Evolutionary conservation across 2,888 invertebrate species (phyloP), one percentile per base, ranked within the genome.

Genomic region (Tenthredo livida): DNA sequence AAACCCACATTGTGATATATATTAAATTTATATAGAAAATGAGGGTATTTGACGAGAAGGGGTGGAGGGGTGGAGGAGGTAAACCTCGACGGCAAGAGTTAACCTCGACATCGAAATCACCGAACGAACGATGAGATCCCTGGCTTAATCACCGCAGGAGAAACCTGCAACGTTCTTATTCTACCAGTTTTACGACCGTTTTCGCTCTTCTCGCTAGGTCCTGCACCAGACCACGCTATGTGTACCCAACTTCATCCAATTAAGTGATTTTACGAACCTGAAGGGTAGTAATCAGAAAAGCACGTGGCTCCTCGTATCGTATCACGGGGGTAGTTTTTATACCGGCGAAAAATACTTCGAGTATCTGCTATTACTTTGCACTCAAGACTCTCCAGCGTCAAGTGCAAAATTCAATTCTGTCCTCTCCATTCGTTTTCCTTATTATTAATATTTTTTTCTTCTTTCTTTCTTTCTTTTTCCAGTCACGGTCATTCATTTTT

Each of bases 181-280:
- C 54, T 84, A 65, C 54, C 40, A 15, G 80, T 80, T 80, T 80
- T 80, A 80, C 61, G 80, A 80, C 61, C 80, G 40, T 40, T 80
- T 80, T 61, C 61, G 61, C 10, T 29, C 12, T 80, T 80, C 58
- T 58, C 58, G 80, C 58, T 61, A 80, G 80, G 37, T 80, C 61
- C 58, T 80, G 37, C 77, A 33, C 29, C 77, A 50, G 5, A 43
- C 43, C 25, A 21, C 25, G 37, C 80, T 58, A 61, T 80, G 61
- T 61, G 61, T 80, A 58, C 33, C 61, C 61, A 61, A 80, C 80
- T 80, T 80, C 61, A 80, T 80, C 80, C 80, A 80, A 80, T 80
- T 80, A 80, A 80, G 58, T 80, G 80, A 80, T 80, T 80, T 80
- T 61, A 80, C 80, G 80, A 80, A 80, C 80, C 80, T 25, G 80